Percentiles rank a stretch among this genome's conserved stretches.
Conservation (phyloP, 2,113 vertebrate species). For the Gymnorhina tibicen region DNA sequence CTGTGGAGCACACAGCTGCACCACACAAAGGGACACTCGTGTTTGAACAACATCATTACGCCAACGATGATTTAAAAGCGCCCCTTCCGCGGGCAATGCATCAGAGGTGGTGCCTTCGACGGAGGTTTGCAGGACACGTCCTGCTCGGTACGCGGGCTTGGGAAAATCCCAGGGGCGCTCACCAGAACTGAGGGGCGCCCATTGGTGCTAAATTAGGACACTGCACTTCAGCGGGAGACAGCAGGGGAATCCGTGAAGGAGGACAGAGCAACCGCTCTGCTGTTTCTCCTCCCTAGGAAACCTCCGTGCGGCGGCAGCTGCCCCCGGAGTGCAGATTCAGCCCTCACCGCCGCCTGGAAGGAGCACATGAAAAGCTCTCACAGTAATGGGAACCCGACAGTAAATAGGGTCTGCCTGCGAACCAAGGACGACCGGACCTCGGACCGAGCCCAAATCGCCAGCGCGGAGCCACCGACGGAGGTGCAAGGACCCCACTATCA, state of each 20-base stretch:
- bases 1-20: background rate
- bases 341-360: background rate
- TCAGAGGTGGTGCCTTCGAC: background rate
- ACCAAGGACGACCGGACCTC: background rate
- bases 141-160: background rate
- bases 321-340: background rate
- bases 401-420: accelerated
- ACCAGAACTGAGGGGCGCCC: background rate
- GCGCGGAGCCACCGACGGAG: accelerated
- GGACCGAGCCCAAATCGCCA: background rate
- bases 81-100: accelerated
- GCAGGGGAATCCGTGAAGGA: background rate
- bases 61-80: background rate
- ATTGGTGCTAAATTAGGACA: background rate
- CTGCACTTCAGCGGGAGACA: background rate
- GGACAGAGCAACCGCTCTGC: background rate
- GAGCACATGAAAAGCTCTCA: background rate
- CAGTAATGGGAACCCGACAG: accelerated
- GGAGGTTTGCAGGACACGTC: background rate
- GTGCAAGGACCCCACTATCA: background rate
- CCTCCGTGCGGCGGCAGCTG: accelerated
- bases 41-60: background rate
- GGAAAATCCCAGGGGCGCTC: background rate
- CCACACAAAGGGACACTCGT: background rate
- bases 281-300: background rate